These are phyloP conservation scores for Plagodis dolabraria DNA, from an alignment of 2,888 invertebrate species.

Conservation along the genomic window DNA sequence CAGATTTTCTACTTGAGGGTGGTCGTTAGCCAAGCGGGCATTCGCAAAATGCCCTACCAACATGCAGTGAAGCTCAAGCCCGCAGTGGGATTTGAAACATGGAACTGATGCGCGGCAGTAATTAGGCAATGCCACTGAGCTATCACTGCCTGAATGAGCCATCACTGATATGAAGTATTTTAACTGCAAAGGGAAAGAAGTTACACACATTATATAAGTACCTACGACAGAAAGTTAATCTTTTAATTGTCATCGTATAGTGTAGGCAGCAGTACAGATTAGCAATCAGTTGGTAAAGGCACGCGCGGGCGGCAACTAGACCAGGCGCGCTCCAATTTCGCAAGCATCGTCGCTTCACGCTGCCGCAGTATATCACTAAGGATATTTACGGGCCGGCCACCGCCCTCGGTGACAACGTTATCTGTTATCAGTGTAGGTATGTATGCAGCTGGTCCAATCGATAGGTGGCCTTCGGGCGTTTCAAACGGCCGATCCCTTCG, in stretches of 20 bases:
- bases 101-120: too few relatives aligned
- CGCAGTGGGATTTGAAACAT: too few relatives aligned
- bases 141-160: too few relatives aligned
- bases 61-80: too few relatives aligned
- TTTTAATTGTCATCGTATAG: neutral
- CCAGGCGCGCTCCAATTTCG: constrained; percentile 77
- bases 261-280: constrained; percentile 9
- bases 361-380: constrained; percentile 49
- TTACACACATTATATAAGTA: too few relatives aligned
- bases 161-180: too few relatives aligned
- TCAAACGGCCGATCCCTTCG: constrained; percentile 36
- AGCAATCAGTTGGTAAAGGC: constrained; percentile 31
- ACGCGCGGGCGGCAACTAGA: constrained; percentile 56
- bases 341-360: constrained; percentile 49
- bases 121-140: too few relatives aligned
- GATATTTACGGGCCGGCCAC: constrained; percentile 73
- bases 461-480: constrained; percentile 58
- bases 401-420: constrained; percentile 77
- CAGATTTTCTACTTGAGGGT: too few relatives aligned
- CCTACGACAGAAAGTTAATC: too few relatives aligned
- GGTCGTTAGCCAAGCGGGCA: too few relatives aligned
- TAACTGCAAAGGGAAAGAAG: too few relatives aligned
- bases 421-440: constrained; percentile 82
- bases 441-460: constrained; percentile 58
- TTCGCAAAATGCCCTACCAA: too few relatives aligned